phyloP scores from a whole-genome alignment of 2,888 invertebrate species.

The Epinotia bilunana region DNA sequence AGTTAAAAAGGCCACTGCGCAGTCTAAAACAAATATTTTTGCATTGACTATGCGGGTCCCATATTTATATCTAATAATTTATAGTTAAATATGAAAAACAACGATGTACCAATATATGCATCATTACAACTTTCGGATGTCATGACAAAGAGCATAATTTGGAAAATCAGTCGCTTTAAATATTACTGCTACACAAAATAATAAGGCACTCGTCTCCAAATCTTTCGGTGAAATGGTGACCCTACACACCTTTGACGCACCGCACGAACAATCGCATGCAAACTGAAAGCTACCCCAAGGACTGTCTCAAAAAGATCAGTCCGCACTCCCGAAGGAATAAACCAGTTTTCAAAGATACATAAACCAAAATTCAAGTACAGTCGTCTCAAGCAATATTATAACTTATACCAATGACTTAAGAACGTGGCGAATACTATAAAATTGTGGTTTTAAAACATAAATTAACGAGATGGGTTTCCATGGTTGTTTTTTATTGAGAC shows the following conservation, averaged over 20 bases:
- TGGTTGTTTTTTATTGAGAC: constrained; percentile 49
- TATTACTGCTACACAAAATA: neutral
- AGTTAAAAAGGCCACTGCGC: too few relatives aligned
- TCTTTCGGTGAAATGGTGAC: constrained; percentile 49
- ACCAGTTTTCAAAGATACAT: constrained; percentile 31
- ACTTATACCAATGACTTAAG: constrained; percentile 12
- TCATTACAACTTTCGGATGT: too few relatives aligned
- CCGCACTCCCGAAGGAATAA: constrained; percentile 42
- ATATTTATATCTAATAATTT: too few relatives aligned
- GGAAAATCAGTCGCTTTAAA: too few relatives aligned
- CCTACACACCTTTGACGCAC: constrained; percentile 62
- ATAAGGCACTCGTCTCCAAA: constrained; percentile 5
- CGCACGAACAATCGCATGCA: constrained; percentile 77
- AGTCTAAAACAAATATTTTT: too few relatives aligned
- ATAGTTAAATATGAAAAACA: too few relatives aligned
- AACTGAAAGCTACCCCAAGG: constrained; percentile 73
- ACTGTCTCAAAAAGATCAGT: constrained; percentile 76
- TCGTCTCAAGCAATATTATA: constrained; percentile 14
- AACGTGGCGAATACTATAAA: neutral
- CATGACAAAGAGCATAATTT: too few relatives aligned
- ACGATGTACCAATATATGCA: too few relatives aligned
- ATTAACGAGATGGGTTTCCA: constrained; percentile 74
- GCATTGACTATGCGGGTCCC: too few relatives aligned
- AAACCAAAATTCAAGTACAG: constrained; percentile 6
- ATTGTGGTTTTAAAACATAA: constrained; percentile 42